Evolutionary conservation across 1,140 invertebrate species (phyloP).

Genomic region (Rhysida immarginata): DNA sequence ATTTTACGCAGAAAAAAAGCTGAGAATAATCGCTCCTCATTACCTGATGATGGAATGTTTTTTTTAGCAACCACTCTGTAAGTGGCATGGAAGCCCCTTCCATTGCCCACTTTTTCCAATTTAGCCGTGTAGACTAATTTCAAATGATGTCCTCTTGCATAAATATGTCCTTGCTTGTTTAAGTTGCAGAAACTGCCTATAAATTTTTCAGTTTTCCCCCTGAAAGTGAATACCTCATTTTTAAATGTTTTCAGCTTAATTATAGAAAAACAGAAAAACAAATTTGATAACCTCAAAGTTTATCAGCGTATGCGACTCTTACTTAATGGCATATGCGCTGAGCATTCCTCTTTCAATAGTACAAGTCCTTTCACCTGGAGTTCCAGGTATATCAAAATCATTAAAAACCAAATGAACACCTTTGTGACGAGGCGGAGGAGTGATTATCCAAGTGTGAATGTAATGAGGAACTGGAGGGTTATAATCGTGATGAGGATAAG

Average conservation of each 20-base stretch:
- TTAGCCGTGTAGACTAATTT: constrained; percentile 13
- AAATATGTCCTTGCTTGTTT: constrained; percentile 16
- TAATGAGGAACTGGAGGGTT: constrained; percentile 4
- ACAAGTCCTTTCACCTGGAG: constrained; percentile 17
- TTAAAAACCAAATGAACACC: constrained; percentile 19
- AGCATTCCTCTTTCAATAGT: constrained; percentile 15
- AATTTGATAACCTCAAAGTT: neutral
- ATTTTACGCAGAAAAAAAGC: no score
- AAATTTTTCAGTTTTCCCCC: neutral
- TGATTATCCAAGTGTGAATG: constrained; percentile 18
- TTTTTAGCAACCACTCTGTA: constrained; percentile 7
- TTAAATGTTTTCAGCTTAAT: neutral
- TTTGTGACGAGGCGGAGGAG: neutral
- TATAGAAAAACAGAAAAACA: neutral
- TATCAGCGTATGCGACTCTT: no score
- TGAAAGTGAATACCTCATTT: neutral
- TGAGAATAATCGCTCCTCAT: no score
- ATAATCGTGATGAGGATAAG: constrained; percentile 19
- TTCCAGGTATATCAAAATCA: constrained; percentile 19
- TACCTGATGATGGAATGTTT: neutral
- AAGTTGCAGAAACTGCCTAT: constrained; percentile 19
- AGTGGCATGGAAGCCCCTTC: constrained; percentile 20
- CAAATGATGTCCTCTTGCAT: constrained; percentile 14
- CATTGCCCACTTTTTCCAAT: constrained; percentile 18
- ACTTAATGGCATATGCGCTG: constrained; percentile 12